Conservation (phyloP, 92 coral and sea anemone species). For the Umimayanthus kanabou region DNA sequence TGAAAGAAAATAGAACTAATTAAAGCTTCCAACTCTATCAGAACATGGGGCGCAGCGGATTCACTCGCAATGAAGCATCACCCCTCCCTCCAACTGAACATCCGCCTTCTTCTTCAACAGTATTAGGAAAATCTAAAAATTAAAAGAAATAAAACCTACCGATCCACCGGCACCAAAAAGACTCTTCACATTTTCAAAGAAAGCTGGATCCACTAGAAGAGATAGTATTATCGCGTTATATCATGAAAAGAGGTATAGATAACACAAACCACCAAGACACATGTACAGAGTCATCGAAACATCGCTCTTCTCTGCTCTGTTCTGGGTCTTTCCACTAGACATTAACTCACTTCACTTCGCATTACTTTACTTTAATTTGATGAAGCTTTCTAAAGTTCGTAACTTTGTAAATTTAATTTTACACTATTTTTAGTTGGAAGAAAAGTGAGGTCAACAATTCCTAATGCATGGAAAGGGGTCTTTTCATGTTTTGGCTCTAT, state of each 20-base stretch:
- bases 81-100: neutral
- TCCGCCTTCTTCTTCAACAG: neutral
- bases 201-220: conserved; percentile 35
- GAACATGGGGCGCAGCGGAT: neutral
- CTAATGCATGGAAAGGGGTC: too few relatives aligned
- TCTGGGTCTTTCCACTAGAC: too few relatives aligned
- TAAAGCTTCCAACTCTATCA: too few relatives aligned
- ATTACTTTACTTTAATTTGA: too few relatives aligned
- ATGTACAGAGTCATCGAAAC: neutral
- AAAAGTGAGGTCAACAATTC: too few relatives aligned
- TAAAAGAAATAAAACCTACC: neutral
- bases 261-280: neutral
- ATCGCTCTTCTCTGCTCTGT: too few relatives aligned
- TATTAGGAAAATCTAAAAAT: neutral
- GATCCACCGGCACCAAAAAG: conserved; percentile 26
- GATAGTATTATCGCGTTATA: neutral
- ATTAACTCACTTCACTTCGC: too few relatives aligned
- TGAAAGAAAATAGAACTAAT: neutral
- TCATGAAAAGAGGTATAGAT: neutral
- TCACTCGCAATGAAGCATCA: neutral
- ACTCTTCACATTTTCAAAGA: conserved; percentile 39
- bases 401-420: too few relatives aligned
- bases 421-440: too few relatives aligned
- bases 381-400: too few relatives aligned
- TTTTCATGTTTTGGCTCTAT: too few relatives aligned